Evolutionary conservation across 1,140 invertebrate species (phyloP).

Genomic region (Monomorium pharaonis): DNA sequence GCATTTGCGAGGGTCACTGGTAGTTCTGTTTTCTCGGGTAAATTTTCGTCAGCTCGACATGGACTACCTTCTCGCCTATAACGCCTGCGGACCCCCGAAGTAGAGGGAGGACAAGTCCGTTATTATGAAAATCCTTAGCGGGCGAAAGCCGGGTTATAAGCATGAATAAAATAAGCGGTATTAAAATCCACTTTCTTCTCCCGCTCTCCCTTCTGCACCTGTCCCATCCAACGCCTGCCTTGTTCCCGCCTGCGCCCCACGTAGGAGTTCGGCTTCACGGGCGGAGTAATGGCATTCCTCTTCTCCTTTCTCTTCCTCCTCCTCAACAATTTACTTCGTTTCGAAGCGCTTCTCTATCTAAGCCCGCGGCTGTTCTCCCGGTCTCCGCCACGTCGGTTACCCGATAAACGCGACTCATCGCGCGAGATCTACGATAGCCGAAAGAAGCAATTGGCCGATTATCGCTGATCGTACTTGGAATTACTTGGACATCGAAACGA

Average conservation of each 20-base stretch:
- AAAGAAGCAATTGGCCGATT: not conserved
- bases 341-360: constrained; percentile 46
- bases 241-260: constrained; percentile 16
- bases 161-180: constrained; percentile 74
- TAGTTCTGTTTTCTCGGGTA: not conserved
- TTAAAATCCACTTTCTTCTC: constrained; percentile 69
- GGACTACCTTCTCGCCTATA: constrained; percentile 57
- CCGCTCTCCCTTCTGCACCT: constrained; percentile 7
- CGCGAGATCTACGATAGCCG: not conserved
- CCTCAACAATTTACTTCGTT: constrained; percentile 67
- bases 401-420: constrained; percentile 37
- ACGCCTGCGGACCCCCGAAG: constrained; percentile 21
- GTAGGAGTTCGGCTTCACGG: constrained; percentile 53
- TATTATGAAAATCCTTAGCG: constrained; percentile 70
- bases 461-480: not conserved
- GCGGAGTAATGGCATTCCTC: constrained; percentile 67
- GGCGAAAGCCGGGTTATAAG: constrained; percentile 67
- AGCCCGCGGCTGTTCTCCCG: constrained; percentile 45
- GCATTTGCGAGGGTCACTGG: not conserved
- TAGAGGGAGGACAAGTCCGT: constrained; percentile 59
- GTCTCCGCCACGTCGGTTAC: constrained; percentile 21
- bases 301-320: constrained; percentile 62
- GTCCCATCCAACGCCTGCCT: constrained; percentile 48
- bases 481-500: not conserved
- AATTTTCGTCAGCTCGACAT: constrained; percentile 55